Percentiles rank a stretch among this genome's conserved stretches.
phyloP scores from a whole-genome alignment of 2,797 vertebrate genomes.

The Poeciliopsis infans region DNA sequence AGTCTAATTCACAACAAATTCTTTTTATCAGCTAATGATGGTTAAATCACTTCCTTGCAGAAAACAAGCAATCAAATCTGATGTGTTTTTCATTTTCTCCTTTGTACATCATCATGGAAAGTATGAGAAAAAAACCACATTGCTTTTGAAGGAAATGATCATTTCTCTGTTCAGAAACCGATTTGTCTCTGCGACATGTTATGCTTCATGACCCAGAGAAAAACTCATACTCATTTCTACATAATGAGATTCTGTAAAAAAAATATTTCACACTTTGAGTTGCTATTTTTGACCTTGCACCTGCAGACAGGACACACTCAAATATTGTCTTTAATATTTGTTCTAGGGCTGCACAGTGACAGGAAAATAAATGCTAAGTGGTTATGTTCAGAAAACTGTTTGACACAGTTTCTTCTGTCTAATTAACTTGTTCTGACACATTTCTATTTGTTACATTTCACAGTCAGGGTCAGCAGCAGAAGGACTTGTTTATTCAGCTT shows the following conservation, averaged over 20 bases:
- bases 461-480: conserved; percentile 15
- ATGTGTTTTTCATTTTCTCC: conserved; percentile 27
- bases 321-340: neutral
- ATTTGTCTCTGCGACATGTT: conserved; percentile 32
- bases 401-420: neutral
- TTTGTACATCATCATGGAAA: conserved; percentile 11
- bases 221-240: conserved; percentile 29
- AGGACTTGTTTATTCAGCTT: conserved; percentile 7
- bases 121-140: conserved; percentile 17
- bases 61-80: conserved; percentile 25
- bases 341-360: neutral
- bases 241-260: conserved; percentile 42
- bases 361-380: neutral
- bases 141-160: conserved; percentile 37
- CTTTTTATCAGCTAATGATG: conserved; percentile 28
- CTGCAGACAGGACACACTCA: conserved; percentile 4
- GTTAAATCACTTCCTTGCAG: conserved; percentile 21
- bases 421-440: neutral
- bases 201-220: conserved; percentile 19
- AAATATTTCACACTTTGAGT: conserved; percentile 38
- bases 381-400: neutral
- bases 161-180: conserved; percentile 21
- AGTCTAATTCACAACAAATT: conserved; percentile 15
- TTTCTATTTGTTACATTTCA: neutral
- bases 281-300: conserved; percentile 13